Base-by-base conservation (phyloP, 2,113 vertebrate species). In the Limanda limanda region DNA sequence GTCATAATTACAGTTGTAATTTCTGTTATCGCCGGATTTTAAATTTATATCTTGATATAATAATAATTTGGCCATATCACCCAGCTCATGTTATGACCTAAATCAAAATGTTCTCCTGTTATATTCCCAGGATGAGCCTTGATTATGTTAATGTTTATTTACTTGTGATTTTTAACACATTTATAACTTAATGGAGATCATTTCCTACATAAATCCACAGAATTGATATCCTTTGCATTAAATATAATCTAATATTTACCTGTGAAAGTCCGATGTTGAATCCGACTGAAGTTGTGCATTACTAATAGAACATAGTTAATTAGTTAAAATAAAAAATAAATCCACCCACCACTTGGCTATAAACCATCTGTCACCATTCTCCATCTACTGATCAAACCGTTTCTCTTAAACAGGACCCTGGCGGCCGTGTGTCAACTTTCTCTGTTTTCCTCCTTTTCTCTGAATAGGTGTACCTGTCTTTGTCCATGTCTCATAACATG, bases 401-500 rank as follows among this genome's bases (percentile, higher is more conserved):
- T 90, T 96, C 91, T 87, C 94, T 92, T 87, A 94, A 93, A 92
- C 95, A 96, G 95, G 95, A 93, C 94, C 91, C 91, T 58, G 94
- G 89, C 91, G 90, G 93, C 94, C 93, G 68, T 70, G 18, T 78
- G 78, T 66, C 57, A 88, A 92, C 88, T 95, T 94, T 94, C 92
- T 95, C 90, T 83, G 71, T 73, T 77, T 76, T 68, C 95, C 59
- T 61, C 95, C 62, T 61, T 96, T 94, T 94, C 93, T 94, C 84
- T 90, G 94, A 96, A 94, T 95, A 94, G 94, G 96, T 95, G 87
- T 96, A 93, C 94, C 92, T 93, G 91, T 95, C 95, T 94, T 85
- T 94, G 84, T 96, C 94, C 95, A 94, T 97, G 86, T 97, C 93
- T 96, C 96, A 95, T 97, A 90, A 95, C 94, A 68, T 97, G 95